These are phyloP conservation scores for Enteromius fasciolatus DNA, from an alignment of 2,797 vertebrate genomes.

Conservation along the genomic window DNA sequence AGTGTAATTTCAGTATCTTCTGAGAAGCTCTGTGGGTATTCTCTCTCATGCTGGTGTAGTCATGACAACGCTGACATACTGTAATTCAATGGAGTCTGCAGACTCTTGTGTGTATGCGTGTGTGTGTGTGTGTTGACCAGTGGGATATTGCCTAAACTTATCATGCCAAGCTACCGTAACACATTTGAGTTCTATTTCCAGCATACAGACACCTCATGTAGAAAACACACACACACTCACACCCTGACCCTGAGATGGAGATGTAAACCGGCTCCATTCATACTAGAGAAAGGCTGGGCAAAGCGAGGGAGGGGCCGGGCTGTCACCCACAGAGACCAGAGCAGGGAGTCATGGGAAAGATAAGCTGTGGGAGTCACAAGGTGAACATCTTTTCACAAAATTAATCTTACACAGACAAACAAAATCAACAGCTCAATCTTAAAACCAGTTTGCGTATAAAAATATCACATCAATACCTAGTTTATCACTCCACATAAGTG, in stretches of 20 bases:
- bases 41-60: slow-evolving; percentile 71
- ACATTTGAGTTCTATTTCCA: slow-evolving; percentile 8
- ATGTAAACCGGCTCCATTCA: slow-evolving; percentile 84
- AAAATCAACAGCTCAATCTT: not conserved
- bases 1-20: slow-evolving; percentile 77
- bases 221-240: slow-evolving; percentile 33
- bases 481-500: slow-evolving; percentile 5
- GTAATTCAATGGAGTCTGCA: slow-evolving; percentile 81
- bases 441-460: slow-evolving; percentile 19
- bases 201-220: slow-evolving; percentile 1
- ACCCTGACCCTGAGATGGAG: slow-evolving; percentile 63
- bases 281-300: slow-evolving; percentile 76
- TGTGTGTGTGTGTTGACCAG: slow-evolving; percentile 37
- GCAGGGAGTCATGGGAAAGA: slow-evolving; percentile 86
- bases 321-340: slow-evolving; percentile 71
- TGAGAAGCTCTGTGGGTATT: slow-evolving; percentile 74
- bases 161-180: slow-evolving; percentile 29
- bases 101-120: slow-evolving; percentile 53
- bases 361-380: slow-evolving; percentile 77
- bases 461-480: slow-evolving; percentile 20
- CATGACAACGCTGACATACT: slow-evolving; percentile 82
- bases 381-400: slow-evolving; percentile 52
- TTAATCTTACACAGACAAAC: slow-evolving; percentile 36
- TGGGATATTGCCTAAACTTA: slow-evolving; percentile 30
- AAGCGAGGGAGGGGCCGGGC: slow-evolving; percentile 71